A percentile compares a stretch with the other conserved stretches of the same genome.
phyloP scores from a whole-genome alignment of 2,888 invertebrate species.

The Erannis defoliaria region DNA sequence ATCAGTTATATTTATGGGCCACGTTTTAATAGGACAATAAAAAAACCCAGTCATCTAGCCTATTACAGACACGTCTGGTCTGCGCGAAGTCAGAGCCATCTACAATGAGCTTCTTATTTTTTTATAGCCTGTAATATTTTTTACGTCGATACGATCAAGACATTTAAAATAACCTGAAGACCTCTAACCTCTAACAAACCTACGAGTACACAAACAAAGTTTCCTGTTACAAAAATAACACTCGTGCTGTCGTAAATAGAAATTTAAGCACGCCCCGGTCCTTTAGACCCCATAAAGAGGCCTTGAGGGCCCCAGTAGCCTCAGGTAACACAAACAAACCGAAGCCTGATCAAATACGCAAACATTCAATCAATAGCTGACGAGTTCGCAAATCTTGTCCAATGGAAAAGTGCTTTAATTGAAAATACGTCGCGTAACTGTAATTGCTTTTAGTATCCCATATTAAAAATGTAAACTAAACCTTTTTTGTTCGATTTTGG shows the following conservation, averaged over 20 bases:
- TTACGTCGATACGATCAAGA: background rate
- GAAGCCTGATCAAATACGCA: conserved; percentile 24
- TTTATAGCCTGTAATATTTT: too few relatives aligned
- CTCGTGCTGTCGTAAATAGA: conserved; percentile 5
- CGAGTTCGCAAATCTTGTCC: conserved; percentile 4
- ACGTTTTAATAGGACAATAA: too few relatives aligned
- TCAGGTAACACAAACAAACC: conserved; percentile 23
- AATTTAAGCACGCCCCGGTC: conserved; percentile 19
- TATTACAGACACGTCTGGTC: too few relatives aligned
- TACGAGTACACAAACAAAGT: conserved; percentile 19
- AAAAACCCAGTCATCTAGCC: too few relatives aligned
- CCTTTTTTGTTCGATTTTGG: too few relatives aligned
- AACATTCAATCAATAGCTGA: conserved; percentile 10
- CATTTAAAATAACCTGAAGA: conserved; percentile 3
- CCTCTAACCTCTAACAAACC: background rate
- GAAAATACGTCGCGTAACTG: conserved; percentile 8
- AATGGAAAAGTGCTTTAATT: conserved; percentile 16
- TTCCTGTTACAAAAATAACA: conserved; percentile 23
- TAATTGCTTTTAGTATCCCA: conserved; percentile 10
- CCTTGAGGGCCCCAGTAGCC: conserved; percentile 10
- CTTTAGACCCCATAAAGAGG: conserved; percentile 10
- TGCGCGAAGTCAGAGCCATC: too few relatives aligned
- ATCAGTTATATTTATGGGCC: too few relatives aligned
- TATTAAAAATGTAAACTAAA: background rate
- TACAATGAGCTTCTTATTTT: too few relatives aligned